Evolutionary conservation across 2,797 vertebrate species (phyloP).

Genomic region (Oreochromis grahami): DNA sequence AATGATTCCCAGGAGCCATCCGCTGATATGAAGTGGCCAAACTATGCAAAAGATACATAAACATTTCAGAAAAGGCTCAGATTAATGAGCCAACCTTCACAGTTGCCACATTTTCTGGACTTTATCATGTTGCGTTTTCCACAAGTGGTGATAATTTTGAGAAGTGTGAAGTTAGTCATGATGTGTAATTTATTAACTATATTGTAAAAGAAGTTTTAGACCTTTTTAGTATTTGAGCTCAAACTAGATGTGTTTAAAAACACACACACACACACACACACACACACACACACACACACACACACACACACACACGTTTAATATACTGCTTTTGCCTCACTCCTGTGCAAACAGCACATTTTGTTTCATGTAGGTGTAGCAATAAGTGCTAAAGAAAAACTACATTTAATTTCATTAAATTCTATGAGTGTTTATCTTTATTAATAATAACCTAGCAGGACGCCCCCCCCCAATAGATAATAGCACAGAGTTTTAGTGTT

Average conservation of each 20-base stretch:
- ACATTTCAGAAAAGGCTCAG: slow-evolving; percentile 39
- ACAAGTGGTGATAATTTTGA: slow-evolving; percentile 66
- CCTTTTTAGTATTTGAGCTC: neutral
- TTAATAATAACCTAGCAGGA: neutral
- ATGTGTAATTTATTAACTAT: neutral
- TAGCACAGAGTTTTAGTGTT: neutral
- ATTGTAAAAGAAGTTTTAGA: neutral
- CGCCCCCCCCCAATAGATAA: neutral
- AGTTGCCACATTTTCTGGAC: slow-evolving; percentile 68
- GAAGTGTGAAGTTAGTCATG: slow-evolving; percentile 43
- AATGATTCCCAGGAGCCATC: slow-evolving; percentile 1
- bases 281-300: neutral
- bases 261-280: neutral
- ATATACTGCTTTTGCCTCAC: neutral
- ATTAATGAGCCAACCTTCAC: slow-evolving; percentile 28
- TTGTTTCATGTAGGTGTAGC: neutral
- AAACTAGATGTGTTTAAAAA: neutral
- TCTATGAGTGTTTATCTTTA: neutral
- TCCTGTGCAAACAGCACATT: neutral
- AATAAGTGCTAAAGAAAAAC: neutral
- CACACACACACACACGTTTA: neutral
- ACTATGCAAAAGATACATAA: slow-evolving; percentile 59
- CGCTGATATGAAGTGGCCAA: slow-evolving; percentile 52
- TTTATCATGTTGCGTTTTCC: slow-evolving; percentile 80
- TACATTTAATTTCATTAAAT: neutral